These are phyloP conservation scores for Diadromus collaris DNA, from an alignment of 2,888 invertebrate species.

Conservation along the genomic window DNA sequence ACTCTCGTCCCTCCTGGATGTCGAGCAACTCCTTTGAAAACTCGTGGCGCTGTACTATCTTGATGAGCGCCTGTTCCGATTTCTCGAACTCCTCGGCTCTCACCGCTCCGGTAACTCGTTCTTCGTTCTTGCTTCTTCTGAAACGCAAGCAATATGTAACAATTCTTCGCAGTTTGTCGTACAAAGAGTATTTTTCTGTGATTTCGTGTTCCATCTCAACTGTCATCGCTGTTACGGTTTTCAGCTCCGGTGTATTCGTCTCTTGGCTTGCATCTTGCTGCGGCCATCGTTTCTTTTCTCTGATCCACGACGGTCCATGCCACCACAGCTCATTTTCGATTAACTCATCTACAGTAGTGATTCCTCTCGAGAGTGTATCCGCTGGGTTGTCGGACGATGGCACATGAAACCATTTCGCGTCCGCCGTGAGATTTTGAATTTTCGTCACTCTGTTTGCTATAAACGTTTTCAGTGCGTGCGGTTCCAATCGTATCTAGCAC, in stretches of 20 bases:
- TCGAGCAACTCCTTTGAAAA: conserved; percentile 35
- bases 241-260: conserved; percentile 30
- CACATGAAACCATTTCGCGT: conserved; percentile 51
- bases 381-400: conserved; percentile 59
- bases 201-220: background rate
- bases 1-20: background rate
- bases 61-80: conserved; percentile 44
- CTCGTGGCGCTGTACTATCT: conserved; percentile 41
- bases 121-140: no score
- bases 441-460: conserved; percentile 56
- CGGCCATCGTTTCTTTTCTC: conserved; percentile 28
- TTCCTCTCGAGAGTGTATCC: conserved; percentile 56
- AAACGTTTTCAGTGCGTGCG: conserved; percentile 52
- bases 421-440: conserved; percentile 47
- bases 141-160: no score
- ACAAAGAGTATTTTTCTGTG: conserved; percentile 23
- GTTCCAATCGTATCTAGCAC: conserved; percentile 56
- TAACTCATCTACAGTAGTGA: conserved; percentile 26
- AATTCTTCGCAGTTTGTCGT: conserved; percentile 41
- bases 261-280: background rate
- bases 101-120: conserved; percentile 30
- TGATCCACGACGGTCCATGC: conserved; percentile 57
- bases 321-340: conserved; percentile 46
- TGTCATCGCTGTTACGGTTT: conserved; percentile 21
- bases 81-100: conserved; percentile 39